Evolutionary conservation across 1,140 invertebrate species (phyloP).

Genomic region (Euschistus heros): DNA sequence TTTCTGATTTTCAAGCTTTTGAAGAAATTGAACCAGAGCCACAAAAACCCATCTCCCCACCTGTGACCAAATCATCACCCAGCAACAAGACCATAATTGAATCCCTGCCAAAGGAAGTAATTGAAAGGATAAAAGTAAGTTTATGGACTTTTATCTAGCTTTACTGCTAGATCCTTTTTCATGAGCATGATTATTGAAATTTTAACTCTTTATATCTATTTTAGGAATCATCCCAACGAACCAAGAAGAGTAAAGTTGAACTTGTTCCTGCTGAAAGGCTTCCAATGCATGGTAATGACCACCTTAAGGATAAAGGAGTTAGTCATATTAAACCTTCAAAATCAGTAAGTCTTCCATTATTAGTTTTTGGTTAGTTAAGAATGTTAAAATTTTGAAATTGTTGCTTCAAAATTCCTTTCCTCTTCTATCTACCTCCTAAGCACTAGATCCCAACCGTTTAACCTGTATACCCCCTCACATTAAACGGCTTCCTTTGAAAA

Average conservation of each 20-base stretch:
- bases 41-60: background rate
- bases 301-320: slow-evolving; percentile 34
- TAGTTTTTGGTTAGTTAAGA: background rate
- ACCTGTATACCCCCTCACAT: too few species aligned
- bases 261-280: slow-evolving; percentile 35
- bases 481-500: too few species aligned
- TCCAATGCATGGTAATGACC: slow-evolving; percentile 35
- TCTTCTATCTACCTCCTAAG: too few species aligned
- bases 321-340: slow-evolving; percentile 32
- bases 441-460: too few species aligned
- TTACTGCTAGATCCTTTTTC: background rate
- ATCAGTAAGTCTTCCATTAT: slow-evolving; percentile 9
- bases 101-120: slow-evolving; percentile 38
- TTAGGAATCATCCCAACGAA: slow-evolving; percentile 34
- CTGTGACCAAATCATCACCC: background rate
- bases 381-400: background rate
- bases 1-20: background rate
- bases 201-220: slow-evolving; percentile 21
- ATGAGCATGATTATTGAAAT: slow-evolving; percentile 21
- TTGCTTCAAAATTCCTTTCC: background rate
- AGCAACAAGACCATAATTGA: slow-evolving; percentile 36
- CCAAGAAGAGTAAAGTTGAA: slow-evolving; percentile 37
- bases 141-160: background rate
- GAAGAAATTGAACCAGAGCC: background rate
- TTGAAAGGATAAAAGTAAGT: slow-evolving; percentile 41